Base-by-base conservation (phyloP, 2,797 vertebrate species). In the Microctenopoma lineatum region DNA sequence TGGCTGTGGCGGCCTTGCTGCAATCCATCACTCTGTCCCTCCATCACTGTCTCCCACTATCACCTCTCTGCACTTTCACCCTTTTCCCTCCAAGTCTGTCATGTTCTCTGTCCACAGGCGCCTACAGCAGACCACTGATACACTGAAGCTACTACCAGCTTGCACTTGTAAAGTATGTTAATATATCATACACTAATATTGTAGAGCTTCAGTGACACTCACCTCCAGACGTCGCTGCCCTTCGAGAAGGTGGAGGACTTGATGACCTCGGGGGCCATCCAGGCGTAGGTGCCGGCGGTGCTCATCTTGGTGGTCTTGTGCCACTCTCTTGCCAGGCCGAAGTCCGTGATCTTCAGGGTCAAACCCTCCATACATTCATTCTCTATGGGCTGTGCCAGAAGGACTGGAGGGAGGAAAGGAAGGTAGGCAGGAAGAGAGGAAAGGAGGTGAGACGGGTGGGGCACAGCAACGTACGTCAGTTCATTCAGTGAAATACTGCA, bases 221-320 rank as follows among this genome's bases (percentile, higher is more conserved):
- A 96, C 96, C 96, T 97, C 96, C 96, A 97, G 61, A 97, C 94
- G 2, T 97, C 96, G 13, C 96, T 97, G 85, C 96, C 96, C 79
- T 96, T 96, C 39, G 96, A 97, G 89, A 97, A 97, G 55, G 95
- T 96, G 73, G 96, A 97, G 44, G 95, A 94, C 84, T 96, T 96
- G 90, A 97, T 97, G 76, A 97, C 96, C 79, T 97, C 96, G 0
- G 96, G 96, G 0, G 96, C 96, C 96, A 97, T 97, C 96, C 96
- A 97, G 73, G 96, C 95, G 0, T 97, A 97, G 69, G 96, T 97
- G 61, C 96, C 96, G 0, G 95, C 96, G 0, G 96, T 95, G 81
- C 96, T 97, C 96, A 97, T 97, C 86, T 96, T 96, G 7, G 96
- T 97, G 51, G 96, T 97, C 72, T 96, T 96, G 92, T 97, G 95